Evolutionary conservation across 1,140 invertebrate genomes (phyloP).

Genomic region (Tetragnatha versicolor): DNA sequence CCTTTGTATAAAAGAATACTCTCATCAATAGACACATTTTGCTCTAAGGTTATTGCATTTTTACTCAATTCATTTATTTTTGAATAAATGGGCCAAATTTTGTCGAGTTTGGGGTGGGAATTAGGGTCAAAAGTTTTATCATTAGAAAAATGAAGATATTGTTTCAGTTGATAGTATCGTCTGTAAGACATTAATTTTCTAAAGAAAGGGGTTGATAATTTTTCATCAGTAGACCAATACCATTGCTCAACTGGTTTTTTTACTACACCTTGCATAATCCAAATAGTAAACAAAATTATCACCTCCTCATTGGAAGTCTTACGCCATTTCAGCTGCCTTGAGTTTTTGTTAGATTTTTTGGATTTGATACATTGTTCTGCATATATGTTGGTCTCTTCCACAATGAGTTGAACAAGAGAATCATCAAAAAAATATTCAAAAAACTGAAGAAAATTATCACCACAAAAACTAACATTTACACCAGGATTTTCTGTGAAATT

Average conservation of each 20-base stretch:
- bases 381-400: background rate
- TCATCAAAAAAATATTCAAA: background rate
- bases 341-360: background rate
- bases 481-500: background rate
- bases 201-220: background rate
- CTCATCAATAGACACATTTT: slow-evolving; percentile 5
- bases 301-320: background rate
- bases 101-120: background rate
- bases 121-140: slow-evolving; percentile 18
- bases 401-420: background rate
- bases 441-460: background rate
- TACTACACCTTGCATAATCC: background rate
- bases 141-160: slow-evolving; percentile 14
- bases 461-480: background rate
- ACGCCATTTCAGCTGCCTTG: background rate
- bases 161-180: slow-evolving; percentile 6
- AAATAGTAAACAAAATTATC: background rate
- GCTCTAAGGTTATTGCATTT: slow-evolving; percentile 12
- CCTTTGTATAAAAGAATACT: slow-evolving; percentile 13
- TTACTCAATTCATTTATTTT: slow-evolving; percentile 5
- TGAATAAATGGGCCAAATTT: slow-evolving; percentile 13
- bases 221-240: background rate
- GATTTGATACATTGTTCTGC: background rate
- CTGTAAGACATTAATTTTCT: background rate
- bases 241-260: background rate